A percentile compares a stretch with the other conserved stretches of the same genome.
Conservation (phyloP, 2,113 vertebrate species). For the Elephantulus edwardii region DNA sequence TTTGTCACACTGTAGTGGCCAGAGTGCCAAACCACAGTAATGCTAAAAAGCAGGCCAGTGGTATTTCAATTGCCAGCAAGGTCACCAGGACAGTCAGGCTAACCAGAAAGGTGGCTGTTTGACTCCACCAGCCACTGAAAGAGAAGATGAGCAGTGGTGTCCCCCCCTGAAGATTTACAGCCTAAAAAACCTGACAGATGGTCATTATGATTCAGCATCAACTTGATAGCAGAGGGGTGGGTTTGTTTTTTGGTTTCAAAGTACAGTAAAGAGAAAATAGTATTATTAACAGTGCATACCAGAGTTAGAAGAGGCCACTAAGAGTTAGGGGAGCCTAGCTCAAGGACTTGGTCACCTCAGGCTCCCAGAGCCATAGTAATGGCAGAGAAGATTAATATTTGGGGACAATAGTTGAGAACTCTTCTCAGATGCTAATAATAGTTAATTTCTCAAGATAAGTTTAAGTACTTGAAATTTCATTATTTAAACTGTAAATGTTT, state of each 20-base stretch:
- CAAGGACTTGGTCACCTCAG: no score
- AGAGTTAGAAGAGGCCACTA: background rate
- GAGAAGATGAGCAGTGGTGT: no score
- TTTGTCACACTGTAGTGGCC: no score
- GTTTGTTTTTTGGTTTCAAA: background rate
- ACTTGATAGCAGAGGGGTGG: no score
- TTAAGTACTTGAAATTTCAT: background rate
- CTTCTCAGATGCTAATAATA: background rate
- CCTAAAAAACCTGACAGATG: no score
- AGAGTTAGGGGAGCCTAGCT: background rate
- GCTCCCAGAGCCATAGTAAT: background rate
- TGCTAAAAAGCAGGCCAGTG: background rate
- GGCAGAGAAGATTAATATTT: background rate
- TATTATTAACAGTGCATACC: background rate
- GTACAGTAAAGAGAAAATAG: background rate
- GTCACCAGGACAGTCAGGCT: background rate
- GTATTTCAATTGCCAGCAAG: background rate
- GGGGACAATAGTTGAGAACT: accelerated
- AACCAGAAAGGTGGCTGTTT: background rate
- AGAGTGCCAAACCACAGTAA: background rate
- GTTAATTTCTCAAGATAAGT: background rate
- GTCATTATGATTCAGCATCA: no score
- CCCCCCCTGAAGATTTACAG: no score
- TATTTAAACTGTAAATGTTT: background rate
- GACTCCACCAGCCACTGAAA: no score